These are phyloP conservation scores for rat (Rattus norvegicus) DNA, from an alignment of 2,113 vertebrate genomes.

Conservation along the genomic window DNA sequence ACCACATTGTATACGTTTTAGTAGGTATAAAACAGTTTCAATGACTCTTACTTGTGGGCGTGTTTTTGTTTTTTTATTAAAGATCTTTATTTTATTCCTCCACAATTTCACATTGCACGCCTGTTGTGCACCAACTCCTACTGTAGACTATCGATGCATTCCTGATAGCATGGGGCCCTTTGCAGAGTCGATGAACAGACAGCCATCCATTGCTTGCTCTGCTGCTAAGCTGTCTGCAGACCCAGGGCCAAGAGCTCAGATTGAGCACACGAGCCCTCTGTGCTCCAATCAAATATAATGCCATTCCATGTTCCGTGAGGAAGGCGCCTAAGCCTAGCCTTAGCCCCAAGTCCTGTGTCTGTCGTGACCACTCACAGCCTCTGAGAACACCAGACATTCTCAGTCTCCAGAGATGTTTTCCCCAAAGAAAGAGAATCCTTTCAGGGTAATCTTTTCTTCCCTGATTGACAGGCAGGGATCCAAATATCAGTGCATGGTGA, in stretches of 20 bases:
- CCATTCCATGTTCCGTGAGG: background rate
- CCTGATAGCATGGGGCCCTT: background rate
- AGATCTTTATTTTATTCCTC: background rate
- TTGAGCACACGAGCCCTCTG: no score
- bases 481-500: background rate
- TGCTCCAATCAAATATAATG: background rate
- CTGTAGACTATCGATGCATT: background rate
- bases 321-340: background rate
- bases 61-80: background rate
- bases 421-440: background rate
- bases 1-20: constrained; percentile 26
- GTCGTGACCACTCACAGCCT: background rate
- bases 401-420: background rate
- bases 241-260: background rate
- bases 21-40: background rate
- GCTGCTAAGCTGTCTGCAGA: background rate
- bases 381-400: background rate
- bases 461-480: background rate
- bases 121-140: background rate
- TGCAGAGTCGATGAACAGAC: background rate
- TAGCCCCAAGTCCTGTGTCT: background rate
- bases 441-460: background rate
- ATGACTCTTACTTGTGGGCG: background rate
- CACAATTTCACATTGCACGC: background rate
- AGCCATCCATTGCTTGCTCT: accelerated